Evolutionary conservation across 2,888 invertebrate genomes (phyloP).

Genomic region (Zygogramma bicolorata): DNA sequence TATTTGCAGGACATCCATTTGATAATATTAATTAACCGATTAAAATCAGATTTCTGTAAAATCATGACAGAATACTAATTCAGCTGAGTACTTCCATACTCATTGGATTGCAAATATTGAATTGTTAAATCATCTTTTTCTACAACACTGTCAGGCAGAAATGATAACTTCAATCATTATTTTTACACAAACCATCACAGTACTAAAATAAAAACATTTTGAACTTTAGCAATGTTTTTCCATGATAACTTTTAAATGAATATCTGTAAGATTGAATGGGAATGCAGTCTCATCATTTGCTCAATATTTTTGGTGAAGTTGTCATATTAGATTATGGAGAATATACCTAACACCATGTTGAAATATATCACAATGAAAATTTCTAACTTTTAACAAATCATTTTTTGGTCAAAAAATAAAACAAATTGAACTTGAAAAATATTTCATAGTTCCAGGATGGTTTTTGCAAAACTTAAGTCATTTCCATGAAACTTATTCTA

Average conservation of each 20-base stretch:
- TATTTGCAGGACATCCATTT: background rate
- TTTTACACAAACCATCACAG: slow-evolving; percentile 10
- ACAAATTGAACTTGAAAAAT: background rate
- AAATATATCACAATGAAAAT: background rate
- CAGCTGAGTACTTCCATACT: slow-evolving; percentile 6
- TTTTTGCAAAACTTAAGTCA: slow-evolving; percentile 3
- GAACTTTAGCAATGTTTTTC: background rate
- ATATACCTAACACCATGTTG: background rate
- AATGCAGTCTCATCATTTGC: background rate
- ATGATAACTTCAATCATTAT: background rate
- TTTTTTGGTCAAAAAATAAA: background rate
- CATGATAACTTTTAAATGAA: background rate
- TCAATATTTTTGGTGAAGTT: background rate
- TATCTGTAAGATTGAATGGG: background rate
- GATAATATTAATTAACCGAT: background rate
- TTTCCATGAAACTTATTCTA: slow-evolving; percentile 22
- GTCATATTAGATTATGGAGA: slow-evolving; percentile 1
- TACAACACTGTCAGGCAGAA: slow-evolving; percentile 4
- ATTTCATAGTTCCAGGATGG: background rate
- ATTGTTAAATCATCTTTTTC: background rate
- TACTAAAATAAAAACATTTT: slow-evolving; percentile 1
- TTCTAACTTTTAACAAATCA: too few relatives aligned
- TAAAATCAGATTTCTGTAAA: background rate
- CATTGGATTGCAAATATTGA: background rate
- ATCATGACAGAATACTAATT: background rate